Conservation (phyloP, 2,113 vertebrate species). For the Rostratula benghalensis region DNA sequence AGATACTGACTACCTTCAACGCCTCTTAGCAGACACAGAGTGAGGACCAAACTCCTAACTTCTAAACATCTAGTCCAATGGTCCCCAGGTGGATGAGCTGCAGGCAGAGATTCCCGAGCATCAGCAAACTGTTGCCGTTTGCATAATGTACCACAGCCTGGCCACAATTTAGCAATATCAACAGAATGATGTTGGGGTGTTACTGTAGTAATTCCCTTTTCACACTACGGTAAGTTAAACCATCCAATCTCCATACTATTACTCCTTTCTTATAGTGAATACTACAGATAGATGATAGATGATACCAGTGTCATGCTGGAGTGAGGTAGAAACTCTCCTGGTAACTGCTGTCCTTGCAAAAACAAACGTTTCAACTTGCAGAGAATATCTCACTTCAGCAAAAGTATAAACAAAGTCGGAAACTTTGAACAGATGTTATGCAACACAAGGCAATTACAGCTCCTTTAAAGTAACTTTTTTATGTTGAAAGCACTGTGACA, state of each 20-base stretch:
- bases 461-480: background rate
- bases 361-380: background rate
- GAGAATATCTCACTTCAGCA: background rate
- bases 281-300: background rate
- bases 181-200: background rate
- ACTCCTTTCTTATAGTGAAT: background rate
- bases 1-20: background rate
- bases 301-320: background rate
- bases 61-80: background rate
- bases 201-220: background rate
- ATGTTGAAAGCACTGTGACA: background rate
- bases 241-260: background rate
- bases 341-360: background rate
- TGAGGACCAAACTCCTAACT: background rate
- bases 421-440: background rate
- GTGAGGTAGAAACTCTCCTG: background rate
- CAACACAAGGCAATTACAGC: background rate
- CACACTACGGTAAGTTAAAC: background rate
- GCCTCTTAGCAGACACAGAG: background rate
- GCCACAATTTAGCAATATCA: background rate
- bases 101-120: background rate
- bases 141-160: background rate
- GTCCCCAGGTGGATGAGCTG: background rate
- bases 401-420: background rate
- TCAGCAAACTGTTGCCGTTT: rapidly evolving